Evolutionary conservation across 2,797 vertebrate species (phyloP).

Genomic region (Scarus forsteni): DNA sequence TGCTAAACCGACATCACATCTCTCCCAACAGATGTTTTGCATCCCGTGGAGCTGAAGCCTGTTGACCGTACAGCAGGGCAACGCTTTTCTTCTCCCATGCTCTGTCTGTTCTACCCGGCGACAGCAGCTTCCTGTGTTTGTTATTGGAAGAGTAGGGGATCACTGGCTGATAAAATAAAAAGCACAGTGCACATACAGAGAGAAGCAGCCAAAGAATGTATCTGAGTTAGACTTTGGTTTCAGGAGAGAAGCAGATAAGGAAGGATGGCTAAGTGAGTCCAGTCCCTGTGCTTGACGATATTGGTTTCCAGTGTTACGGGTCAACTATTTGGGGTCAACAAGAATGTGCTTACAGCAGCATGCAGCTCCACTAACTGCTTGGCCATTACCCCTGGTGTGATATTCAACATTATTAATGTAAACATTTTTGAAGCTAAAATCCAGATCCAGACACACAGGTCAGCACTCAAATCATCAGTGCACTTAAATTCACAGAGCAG

Average conservation of each 20-base stretch:
- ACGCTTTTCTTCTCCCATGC: constrained; percentile 43
- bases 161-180: constrained; percentile 66
- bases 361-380: background rate
- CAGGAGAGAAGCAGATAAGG: constrained; percentile 5
- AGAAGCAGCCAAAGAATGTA: constrained; percentile 35
- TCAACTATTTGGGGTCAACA: constrained; percentile 39
- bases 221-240: constrained; percentile 9
- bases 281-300: constrained; percentile 4
- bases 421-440: constrained; percentile 2
- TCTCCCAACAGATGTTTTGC: constrained; percentile 61
- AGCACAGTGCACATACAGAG: constrained; percentile 24
- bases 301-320: constrained; percentile 35
- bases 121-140: constrained; percentile 84
- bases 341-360: constrained; percentile 46
- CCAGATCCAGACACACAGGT: background rate
- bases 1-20: constrained; percentile 47
- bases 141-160: constrained; percentile 70
- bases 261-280: constrained; percentile 1
- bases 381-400: constrained; percentile 21
- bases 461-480: background rate
- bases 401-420: constrained; percentile 3
- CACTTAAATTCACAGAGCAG: background rate
- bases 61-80: constrained; percentile 17
- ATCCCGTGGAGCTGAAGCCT: constrained; percentile 21
- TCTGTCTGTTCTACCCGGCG: constrained; percentile 59